Evolutionary conservation across 2,797 vertebrate genomes (phyloP), one percentile per base, ranked within the genome.

Genomic region (Alcedo atthis): DNA sequence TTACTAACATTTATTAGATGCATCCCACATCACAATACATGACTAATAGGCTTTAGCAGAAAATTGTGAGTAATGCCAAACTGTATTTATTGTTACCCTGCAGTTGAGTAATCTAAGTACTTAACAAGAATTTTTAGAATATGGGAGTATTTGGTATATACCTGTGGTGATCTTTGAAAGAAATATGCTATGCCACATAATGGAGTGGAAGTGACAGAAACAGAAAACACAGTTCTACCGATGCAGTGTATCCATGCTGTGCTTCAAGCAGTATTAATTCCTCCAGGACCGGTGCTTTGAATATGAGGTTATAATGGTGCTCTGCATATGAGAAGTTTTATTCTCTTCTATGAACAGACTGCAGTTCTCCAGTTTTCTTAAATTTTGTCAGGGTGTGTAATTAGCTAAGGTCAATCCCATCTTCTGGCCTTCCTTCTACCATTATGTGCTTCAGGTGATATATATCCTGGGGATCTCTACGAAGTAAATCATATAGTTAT

Each of bases 1-100:
- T 90, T 90, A 53, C 74, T 91, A 83, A 49, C 61, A 82, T 83
- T 90, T 80, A 37, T 70, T 77, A 70, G 85, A 70, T 32, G 35
- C 62, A 63, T 81, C 55, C 18, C 67, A 68, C 63, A 53, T 90
- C 51, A 81, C 37, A 77, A 92, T 74, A 64, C 14, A 19, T 70
- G 64, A 90, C 84, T 87, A 87, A 80, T 17, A 89, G 20, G 26
- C 54, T 90, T 17, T 61, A 68, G 35, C n/a, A 91, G 48, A 90
- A 77, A 55, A 24, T 67, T 40, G 42, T 81, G 90, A 88, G 59
- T 79, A 86, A 81, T 71, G 20, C 12, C 37, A 64, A 55, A 46
- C 5, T 82, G 4, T 68, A 19, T 79, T 85, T 84, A 59, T 75
- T 75, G 58, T 71, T 85, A 35, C 9, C 3, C 9, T 84, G 25